Percentiles rank a stretch among this genome's conserved stretches.
phyloP scores from a whole-genome alignment of 2,113 vertebrate genomes.

The Heterochromis multidens region DNA sequence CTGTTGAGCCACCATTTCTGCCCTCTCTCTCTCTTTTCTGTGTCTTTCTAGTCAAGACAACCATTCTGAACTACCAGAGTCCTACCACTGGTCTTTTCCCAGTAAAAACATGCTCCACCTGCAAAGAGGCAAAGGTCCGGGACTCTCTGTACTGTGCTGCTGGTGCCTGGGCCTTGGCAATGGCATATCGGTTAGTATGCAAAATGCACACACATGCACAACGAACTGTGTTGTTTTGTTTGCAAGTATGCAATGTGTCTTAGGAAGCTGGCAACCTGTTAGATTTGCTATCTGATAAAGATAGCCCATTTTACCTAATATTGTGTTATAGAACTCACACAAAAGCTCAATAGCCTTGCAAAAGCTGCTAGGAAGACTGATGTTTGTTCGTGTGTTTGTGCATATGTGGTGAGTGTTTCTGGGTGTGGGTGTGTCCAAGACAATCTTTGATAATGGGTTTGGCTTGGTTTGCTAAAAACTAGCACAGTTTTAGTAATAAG shows the following conservation, averaged over 20 bases:
- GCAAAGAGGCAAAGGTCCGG: slow-evolving; percentile 85
- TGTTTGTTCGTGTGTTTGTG: too few relatives aligned
- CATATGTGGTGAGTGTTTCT: too few relatives aligned
- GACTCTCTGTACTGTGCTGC: slow-evolving; percentile 96
- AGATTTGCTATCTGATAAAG: neutral
- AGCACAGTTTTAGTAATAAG: neutral
- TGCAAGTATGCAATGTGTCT: accelerated
- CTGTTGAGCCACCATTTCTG: neutral
- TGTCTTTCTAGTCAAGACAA: slow-evolving; percentile 83
- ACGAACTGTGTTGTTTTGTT: neutral
- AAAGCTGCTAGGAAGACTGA: neutral
- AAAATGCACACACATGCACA: neutral
- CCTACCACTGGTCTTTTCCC: slow-evolving; percentile 95
- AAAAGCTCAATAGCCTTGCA: neutral
- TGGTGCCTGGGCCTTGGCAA: slow-evolving; percentile 86
- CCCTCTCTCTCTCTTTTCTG: neutral
- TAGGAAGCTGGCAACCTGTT: neutral
- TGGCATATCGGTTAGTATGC: slow-evolving; percentile 87
- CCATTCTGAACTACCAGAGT: slow-evolving; percentile 88
- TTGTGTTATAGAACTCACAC: neutral
- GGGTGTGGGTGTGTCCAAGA: neutral
- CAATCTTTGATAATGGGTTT: neutral
- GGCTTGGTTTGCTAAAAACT: too few relatives aligned
- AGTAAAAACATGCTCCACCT: slow-evolving; percentile 81
- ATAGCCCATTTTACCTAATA: accelerated